phyloP scores from a whole-genome alignment of 1,140 invertebrate genomes.

The Cyphomyrmex costatus region DNA sequence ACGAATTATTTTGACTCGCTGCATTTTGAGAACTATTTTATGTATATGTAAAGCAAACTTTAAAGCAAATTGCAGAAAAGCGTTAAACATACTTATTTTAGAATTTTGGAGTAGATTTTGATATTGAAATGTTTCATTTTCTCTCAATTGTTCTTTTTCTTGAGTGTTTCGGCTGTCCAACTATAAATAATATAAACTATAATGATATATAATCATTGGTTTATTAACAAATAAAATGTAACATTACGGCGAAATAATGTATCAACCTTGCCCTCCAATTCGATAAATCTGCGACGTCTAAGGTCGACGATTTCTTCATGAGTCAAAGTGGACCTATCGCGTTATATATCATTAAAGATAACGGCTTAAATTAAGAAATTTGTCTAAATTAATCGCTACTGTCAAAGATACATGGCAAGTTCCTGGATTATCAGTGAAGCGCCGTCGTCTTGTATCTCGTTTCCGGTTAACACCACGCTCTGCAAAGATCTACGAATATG shows the following conservation, averaged over 20 bases:
- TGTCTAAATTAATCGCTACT: background rate
- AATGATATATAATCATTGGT: background rate
- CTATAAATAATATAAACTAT: constrained; percentile 33
- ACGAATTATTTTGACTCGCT: background rate
- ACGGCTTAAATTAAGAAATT: background rate
- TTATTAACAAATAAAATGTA: background rate
- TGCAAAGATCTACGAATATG: constrained; percentile 63
- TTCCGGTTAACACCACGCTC: constrained; percentile 72
- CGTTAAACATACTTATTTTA: constrained; percentile 36
- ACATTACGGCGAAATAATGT: background rate
- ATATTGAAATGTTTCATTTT: background rate
- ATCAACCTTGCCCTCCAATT: constrained; percentile 41
- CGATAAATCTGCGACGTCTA: constrained; percentile 67
- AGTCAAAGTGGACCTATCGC: constrained; percentile 69
- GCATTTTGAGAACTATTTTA: background rate
- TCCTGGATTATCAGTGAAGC: constrained; percentile 69
- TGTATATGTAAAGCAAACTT: background rate
- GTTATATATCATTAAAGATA: constrained; percentile 23
- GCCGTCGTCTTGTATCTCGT: constrained; percentile 76
- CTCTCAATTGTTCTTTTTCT: background rate
- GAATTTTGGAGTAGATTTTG: constrained; percentile 14
- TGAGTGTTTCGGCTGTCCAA: background rate
- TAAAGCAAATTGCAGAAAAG: background rate
- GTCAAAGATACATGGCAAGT: constrained; percentile 61
- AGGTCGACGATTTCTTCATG: constrained; percentile 76